phyloP scores from a whole-genome alignment of 2,797 vertebrate species.

The Sebastolobus alascanus region DNA sequence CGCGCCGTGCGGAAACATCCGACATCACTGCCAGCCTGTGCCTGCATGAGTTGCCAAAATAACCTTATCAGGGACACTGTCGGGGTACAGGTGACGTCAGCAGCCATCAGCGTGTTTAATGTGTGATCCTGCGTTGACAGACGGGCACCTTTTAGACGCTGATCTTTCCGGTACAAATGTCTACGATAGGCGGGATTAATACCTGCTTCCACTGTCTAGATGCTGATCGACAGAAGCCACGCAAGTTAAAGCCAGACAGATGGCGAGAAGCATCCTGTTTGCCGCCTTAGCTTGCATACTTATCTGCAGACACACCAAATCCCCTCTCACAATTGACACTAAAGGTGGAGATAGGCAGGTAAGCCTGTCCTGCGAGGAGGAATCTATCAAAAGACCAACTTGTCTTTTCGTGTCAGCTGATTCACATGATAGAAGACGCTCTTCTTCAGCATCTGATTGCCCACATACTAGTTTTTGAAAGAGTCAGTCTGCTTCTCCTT shows the following conservation, averaged over 20 bases:
- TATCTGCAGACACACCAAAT: constrained; percentile 53
- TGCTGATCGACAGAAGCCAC: constrained; percentile 45
- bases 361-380: constrained; percentile 37
- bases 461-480: constrained; percentile 10
- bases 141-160: constrained; percentile 20
- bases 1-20: constrained; percentile 67
- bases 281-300: constrained; percentile 42
- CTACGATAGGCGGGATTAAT: constrained; percentile 18
- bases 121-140: constrained; percentile 34
- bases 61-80: constrained; percentile 61
- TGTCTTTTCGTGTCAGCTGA: constrained; percentile 24
- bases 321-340: constrained; percentile 41
- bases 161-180: constrained; percentile 33
- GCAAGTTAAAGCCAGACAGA: constrained; percentile 51
- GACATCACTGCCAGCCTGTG: constrained; percentile 52
- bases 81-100: constrained; percentile 50
- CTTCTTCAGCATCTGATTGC: constrained; percentile 8
- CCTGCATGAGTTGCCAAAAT: constrained; percentile 66
- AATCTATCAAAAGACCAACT: constrained; percentile 29
- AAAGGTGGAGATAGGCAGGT: constrained; percentile 41
- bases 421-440: constrained; percentile 15
- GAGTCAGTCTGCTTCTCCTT: constrained; percentile 24
- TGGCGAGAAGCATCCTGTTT: constrained; percentile 43
- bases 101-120: constrained; percentile 41
- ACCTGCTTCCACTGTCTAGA: constrained; percentile 26